phyloP scores from a whole-genome alignment of 2,888 invertebrate species.

The Portevinia maculata region DNA sequence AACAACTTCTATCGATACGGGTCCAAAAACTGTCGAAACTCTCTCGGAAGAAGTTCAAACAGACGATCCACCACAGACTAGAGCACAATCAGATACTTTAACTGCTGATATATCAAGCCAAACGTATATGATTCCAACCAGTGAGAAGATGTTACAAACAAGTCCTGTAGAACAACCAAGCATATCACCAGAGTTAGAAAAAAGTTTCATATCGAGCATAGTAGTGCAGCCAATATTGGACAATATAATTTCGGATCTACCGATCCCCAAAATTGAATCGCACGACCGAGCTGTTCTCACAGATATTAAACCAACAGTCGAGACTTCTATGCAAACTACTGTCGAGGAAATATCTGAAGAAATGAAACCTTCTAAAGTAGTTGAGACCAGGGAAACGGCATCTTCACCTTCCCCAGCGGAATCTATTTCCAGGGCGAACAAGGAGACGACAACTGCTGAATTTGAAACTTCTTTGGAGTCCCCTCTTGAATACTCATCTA shows the following conservation, averaged over 20 bases:
- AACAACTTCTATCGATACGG: slow-evolving; percentile 77
- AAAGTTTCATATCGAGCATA: slow-evolving; percentile 76
- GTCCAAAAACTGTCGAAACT: slow-evolving; percentile 75
- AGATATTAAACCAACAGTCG: slow-evolving; percentile 77
- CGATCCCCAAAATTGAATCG: slow-evolving; percentile 76
- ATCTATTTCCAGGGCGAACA: slow-evolving; percentile 75
- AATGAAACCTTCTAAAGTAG: slow-evolving; percentile 25
- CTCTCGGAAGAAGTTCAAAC: slow-evolving; percentile 77
- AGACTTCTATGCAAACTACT: slow-evolving; percentile 77
- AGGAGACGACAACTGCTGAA: slow-evolving; percentile 76
- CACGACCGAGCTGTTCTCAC: slow-evolving; percentile 78
- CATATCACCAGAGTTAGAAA: slow-evolving; percentile 59
- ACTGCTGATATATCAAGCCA: slow-evolving; percentile 79
- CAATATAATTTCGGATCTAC: slow-evolving; percentile 80
- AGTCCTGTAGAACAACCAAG: slow-evolving; percentile 78
- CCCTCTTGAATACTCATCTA: slow-evolving; percentile 76
- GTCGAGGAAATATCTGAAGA: slow-evolving; percentile 76
- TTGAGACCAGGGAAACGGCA: slow-evolving; percentile 69
- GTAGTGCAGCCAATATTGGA: slow-evolving; percentile 81
- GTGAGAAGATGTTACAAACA: slow-evolving; percentile 81
- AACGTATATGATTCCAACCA: slow-evolving; percentile 78
- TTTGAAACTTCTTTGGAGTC: slow-evolving; percentile 76
- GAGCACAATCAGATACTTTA: slow-evolving; percentile 17
- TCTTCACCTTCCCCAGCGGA: slow-evolving; percentile 47
- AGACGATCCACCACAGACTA: slow-evolving; percentile 52